Percentiles rank a stretch among this genome's conserved stretches.
These are phyloP conservation scores for Nysson spinosus DNA, from an alignment of 2,888 invertebrate genomes.

Conservation along the genomic window DNA sequence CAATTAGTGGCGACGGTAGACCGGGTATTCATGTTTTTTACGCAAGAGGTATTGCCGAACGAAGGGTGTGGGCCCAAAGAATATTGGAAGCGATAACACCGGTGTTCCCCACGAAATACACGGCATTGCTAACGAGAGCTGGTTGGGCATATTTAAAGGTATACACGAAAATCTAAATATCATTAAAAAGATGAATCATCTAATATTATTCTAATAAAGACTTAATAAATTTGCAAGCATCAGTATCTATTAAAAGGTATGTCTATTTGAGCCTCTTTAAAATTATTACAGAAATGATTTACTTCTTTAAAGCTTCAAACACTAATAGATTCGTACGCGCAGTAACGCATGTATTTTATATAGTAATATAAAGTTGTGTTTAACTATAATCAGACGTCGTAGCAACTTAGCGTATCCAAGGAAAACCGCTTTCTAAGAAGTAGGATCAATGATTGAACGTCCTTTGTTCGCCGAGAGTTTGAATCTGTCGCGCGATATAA, in stretches of 20 bases:
- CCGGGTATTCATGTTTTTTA: conserved; percentile 68
- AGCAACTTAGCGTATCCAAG: too few species aligned
- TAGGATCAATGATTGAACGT: conserved; percentile 6
- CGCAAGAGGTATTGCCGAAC: conserved; percentile 73
- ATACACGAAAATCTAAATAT: conserved; percentile 1
- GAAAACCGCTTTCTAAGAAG: conserved; percentile 15
- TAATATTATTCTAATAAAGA: neutral
- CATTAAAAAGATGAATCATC: neutral
- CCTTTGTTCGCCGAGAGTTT: neutral
- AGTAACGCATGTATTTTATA: too few species aligned
- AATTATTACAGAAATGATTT: too few species aligned
- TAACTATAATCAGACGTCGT: too few species aligned
- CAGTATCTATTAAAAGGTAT: too few species aligned
- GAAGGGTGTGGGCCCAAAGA: conserved; percentile 87
- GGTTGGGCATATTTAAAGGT: conserved; percentile 89
- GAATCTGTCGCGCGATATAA: neutral
- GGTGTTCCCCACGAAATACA: conserved; percentile 83
- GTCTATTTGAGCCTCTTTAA: too few species aligned
- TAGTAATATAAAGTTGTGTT: too few species aligned
- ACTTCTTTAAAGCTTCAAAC: too few species aligned
- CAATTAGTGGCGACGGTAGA: conserved; percentile 67
- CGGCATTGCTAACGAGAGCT: conserved; percentile 85
- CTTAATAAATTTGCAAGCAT: neutral
- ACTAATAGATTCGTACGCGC: too few species aligned
- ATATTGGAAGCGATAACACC: conserved; percentile 86